Conservation (phyloP, 2,113 vertebrate genomes). For the western clawed frog (Xenopus tropicalis) region DNA sequence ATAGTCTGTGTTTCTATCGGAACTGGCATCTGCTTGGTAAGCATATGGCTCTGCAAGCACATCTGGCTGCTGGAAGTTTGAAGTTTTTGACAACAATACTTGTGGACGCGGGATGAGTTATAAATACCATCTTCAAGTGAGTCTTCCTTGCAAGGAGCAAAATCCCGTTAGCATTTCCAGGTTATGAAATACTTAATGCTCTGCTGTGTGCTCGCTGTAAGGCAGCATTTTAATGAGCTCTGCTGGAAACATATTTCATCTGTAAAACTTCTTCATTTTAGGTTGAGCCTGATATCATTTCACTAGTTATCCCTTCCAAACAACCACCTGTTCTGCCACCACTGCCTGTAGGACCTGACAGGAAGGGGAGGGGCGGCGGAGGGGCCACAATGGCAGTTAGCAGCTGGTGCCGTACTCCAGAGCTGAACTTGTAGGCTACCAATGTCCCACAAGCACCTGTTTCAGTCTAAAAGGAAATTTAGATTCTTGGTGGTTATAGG, state of each 20-base stretch:
- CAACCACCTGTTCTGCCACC: not conserved
- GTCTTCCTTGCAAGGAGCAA: not conserved
- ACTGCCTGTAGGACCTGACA: not conserved
- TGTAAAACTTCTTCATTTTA: slow-evolving; percentile 3
- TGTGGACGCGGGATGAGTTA: not conserved
- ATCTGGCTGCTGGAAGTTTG: slow-evolving; percentile 1
- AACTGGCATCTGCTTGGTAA: not conserved
- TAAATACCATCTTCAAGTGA: not conserved
- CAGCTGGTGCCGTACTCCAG: not conserved
- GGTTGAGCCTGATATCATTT: not conserved
- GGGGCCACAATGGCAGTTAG: not conserved
- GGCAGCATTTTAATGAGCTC: slow-evolving; percentile 5
- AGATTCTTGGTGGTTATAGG: not conserved
- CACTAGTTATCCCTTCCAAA: not conserved
- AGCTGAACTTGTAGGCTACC: not conserved
- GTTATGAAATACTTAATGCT: slow-evolving; percentile 6
- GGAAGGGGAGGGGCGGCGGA: not conserved
- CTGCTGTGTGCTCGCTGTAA: not conserved
- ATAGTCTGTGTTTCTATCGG: not conserved
- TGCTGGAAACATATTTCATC: not conserved
- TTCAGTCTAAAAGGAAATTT: not conserved
- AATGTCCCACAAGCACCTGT: not conserved
- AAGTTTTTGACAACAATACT: not conserved
- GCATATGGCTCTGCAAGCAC: not conserved
- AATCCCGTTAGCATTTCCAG: slow-evolving; percentile 5